phyloP scores from a whole-genome alignment of 2,797 vertebrate species.

The Kryptolebias ocellatus region DNA sequence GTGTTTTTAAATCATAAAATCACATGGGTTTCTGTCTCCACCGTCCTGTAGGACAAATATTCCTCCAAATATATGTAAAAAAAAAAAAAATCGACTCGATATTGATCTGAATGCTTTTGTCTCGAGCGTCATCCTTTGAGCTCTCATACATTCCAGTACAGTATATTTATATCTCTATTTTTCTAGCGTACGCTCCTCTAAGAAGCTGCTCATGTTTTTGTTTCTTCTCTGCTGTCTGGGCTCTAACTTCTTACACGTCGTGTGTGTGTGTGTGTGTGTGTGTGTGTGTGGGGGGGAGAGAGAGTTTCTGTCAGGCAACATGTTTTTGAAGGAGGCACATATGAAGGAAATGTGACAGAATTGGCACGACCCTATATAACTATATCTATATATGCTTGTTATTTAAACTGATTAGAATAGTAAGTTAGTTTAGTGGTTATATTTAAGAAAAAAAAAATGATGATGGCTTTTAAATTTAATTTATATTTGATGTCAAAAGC shows the following conservation, averaged over 20 bases:
- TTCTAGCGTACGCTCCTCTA: constrained; percentile 59
- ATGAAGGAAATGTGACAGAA: constrained; percentile 67
- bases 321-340: constrained; percentile 64
- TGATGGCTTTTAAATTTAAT: constrained; percentile 77
- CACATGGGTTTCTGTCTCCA: not conserved
- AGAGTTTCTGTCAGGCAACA: constrained; percentile 48
- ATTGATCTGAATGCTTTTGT: constrained; percentile 17
- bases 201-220: constrained; percentile 57
- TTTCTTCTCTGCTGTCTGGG: constrained; percentile 27
- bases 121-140: constrained; percentile 25
- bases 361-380: constrained; percentile 68
- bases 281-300: constrained; percentile 8
- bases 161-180: constrained; percentile 63
- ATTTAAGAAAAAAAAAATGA: constrained; percentile 71
- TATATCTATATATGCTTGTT: constrained; percentile 76
- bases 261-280: not conserved
- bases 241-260: constrained; percentile 9
- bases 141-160: constrained; percentile 70
- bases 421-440: constrained; percentile 75
- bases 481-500: constrained; percentile 76
- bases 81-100: not conserved
- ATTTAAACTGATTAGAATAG: constrained; percentile 83
- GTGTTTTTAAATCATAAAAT: not conserved
- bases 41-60: not conserved
- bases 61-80: not conserved